Evolutionary conservation across 2,888 invertebrate genomes (phyloP).

Genomic region (Pammene fasciana): DNA sequence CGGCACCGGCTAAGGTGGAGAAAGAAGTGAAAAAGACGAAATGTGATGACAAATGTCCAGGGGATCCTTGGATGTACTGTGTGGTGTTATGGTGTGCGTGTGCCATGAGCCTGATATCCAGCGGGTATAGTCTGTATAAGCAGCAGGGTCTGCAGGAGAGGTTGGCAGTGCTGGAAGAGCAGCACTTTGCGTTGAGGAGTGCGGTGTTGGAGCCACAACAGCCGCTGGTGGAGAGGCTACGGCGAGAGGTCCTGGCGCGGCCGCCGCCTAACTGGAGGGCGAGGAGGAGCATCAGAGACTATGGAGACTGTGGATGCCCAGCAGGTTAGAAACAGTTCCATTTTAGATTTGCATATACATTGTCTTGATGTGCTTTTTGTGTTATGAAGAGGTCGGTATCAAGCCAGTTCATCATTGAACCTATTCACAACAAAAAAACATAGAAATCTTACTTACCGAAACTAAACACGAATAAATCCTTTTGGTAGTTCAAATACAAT

Average conservation of each 20-base stretch:
- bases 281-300: constrained; percentile 81
- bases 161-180: constrained; percentile 81
- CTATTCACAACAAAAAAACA: not conserved
- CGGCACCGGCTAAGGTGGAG: constrained; percentile 51
- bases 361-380: too few relatives aligned
- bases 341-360: not conserved
- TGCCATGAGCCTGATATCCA: constrained; percentile 84
- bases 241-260: constrained; percentile 78
- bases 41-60: constrained; percentile 70
- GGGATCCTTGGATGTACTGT: constrained; percentile 76
- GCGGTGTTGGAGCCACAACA: constrained; percentile 79
- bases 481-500: constrained; percentile 25
- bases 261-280: constrained; percentile 66
- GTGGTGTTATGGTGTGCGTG: constrained; percentile 86
- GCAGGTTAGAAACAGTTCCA: constrained; percentile 80
- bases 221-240: constrained; percentile 81
- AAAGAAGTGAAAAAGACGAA: constrained; percentile 63
- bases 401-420: too few relatives aligned
- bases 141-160: constrained; percentile 81
- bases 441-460: not conserved
- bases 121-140: constrained; percentile 84
- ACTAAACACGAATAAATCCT: constrained; percentile 22
- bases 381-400: too few relatives aligned
- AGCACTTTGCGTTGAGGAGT: constrained; percentile 80
- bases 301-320: constrained; percentile 87